These are phyloP conservation scores for Scartelaos histophorus DNA, from an alignment of 2,113 vertebrate species.

Conservation along the genomic window DNA sequence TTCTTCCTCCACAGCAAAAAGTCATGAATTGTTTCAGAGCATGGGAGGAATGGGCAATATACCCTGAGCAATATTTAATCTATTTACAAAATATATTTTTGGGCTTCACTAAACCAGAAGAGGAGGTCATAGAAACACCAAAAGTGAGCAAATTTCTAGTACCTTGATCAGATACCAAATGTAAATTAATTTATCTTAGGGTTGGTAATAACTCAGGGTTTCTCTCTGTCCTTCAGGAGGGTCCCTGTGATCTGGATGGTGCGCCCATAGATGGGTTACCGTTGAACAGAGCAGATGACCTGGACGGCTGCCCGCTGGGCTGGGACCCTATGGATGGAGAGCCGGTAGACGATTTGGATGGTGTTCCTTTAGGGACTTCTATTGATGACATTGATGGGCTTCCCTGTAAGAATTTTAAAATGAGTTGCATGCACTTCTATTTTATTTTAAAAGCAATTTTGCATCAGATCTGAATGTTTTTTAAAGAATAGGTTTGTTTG, in stretches of 20 bases:
- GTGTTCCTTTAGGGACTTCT: slow-evolving; percentile 70
- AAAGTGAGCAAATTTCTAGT: slow-evolving; percentile 63
- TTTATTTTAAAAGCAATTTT: background rate
- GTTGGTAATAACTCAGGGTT: background rate
- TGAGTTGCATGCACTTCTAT: background rate
- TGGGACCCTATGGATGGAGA: slow-evolving; percentile 80
- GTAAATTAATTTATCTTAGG: background rate
- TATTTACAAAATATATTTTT: slow-evolving; percentile 82
- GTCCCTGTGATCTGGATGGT: slow-evolving; percentile 62
- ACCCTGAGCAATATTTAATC: slow-evolving; percentile 80
- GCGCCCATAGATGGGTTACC: slow-evolving; percentile 60
- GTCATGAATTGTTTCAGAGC: slow-evolving; percentile 80
- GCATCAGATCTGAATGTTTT: background rate
- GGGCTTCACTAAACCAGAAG: slow-evolving; percentile 73
- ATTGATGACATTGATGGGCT: slow-evolving; percentile 81
- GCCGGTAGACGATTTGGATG: slow-evolving; percentile 79
- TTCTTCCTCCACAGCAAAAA: slow-evolving; percentile 73
- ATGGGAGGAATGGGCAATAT: slow-evolving; percentile 85
- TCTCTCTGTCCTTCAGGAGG: slow-evolving; percentile 37
- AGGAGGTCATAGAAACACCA: slow-evolving; percentile 59
- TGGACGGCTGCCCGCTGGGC: slow-evolving; percentile 78
- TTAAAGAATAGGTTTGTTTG: background rate
- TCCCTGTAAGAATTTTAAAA: slow-evolving; percentile 71
- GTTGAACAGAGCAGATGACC: slow-evolving; percentile 66
- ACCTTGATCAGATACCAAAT: background rate